Evolutionary conservation across 2,113 vertebrate genomes (phyloP), one percentile per base, ranked within the genome.

Genomic region (Balaenoptera acutorostrata): DNA sequence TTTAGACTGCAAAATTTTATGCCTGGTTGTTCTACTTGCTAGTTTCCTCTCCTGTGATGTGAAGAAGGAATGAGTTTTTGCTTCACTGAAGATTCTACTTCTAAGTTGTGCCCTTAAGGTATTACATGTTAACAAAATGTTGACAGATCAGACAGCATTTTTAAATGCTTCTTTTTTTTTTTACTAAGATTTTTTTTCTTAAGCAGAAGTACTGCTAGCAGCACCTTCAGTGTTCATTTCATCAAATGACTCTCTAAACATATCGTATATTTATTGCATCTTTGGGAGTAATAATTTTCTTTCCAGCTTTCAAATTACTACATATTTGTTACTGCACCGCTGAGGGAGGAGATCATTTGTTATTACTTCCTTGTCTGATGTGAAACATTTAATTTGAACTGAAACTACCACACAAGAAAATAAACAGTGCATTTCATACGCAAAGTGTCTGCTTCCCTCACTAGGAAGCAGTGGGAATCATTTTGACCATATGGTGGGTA

Each of bases 361-460:
- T 98, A 99, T 99, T 98, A 98, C 98, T 98, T 98, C 97, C 98
- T 98, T 98, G 98, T 98, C 97, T 98, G 98, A 98, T 92, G 96
- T 98, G 98, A 98, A 98, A 97, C 98, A 98, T 98, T 99, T 99
- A 99, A 99, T 98, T 98, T 98, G 96, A 98, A 97, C 97, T 98
- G 98, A 98, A 99, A 99, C 96, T 96, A 97, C 97, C 96, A 96
- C 96, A 98, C 98, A 98, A 98, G 98, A 98, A 96, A 98, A 98
- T 98, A 98, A 98, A 98, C 97, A 98, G 98, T 98, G 96, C 95
- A 98, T 98, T 98, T 99, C 98, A 98, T 98, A 98, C 91, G 94
- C 97, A 96, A 98, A 98, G 97, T 99, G 98, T 98, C 98, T 98
- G 92, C 96, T 96, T 97, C 96, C 94, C 98, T 98, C 98, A 98